phyloP scores from a whole-genome alignment of 2,797 vertebrate species.

The Miichthys miiuy region DNA sequence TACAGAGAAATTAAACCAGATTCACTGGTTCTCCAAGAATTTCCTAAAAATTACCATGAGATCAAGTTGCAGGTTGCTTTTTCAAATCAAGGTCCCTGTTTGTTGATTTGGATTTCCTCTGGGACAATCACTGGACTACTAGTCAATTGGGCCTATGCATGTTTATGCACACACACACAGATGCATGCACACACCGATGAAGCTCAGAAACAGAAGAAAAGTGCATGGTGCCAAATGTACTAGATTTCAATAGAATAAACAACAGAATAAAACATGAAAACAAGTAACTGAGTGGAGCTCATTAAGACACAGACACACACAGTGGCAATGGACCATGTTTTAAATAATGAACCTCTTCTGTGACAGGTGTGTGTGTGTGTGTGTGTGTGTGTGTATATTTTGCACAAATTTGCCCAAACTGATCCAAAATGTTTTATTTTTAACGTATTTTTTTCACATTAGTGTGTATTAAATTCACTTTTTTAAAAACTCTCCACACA shows the following conservation, averaged over 20 bases:
- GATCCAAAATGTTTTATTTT: no score
- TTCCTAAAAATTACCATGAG: conserved; percentile 28
- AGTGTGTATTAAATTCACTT: no score
- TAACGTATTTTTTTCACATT: no score
- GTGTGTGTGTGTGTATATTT: neutral
- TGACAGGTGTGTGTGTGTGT: neutral
- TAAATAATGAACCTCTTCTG: neutral
- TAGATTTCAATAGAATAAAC: conserved; percentile 50
- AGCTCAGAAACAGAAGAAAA: conserved; percentile 16
- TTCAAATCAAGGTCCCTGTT: conserved; percentile 35
- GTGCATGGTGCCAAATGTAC: conserved; percentile 48
- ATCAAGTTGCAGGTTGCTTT: conserved; percentile 32
- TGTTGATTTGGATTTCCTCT: conserved; percentile 44
- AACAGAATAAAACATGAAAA: conserved; percentile 67
- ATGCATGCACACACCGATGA: neutral
- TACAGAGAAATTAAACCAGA: conserved; percentile 20
- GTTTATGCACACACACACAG: conserved; percentile 5
- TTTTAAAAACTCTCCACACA: no score
- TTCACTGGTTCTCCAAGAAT: conserved; percentile 26
- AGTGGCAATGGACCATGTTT: conserved; percentile 17
- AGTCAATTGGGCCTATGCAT: conserved; percentile 34
- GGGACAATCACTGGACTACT: conserved; percentile 40
- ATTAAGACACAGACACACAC: conserved; percentile 37
- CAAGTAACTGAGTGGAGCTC: conserved; percentile 43
- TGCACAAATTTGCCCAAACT: no score